Evolutionary conservation across 2,113 vertebrate genomes (phyloP).

Genomic region (Ploceus nigricollis): DNA sequence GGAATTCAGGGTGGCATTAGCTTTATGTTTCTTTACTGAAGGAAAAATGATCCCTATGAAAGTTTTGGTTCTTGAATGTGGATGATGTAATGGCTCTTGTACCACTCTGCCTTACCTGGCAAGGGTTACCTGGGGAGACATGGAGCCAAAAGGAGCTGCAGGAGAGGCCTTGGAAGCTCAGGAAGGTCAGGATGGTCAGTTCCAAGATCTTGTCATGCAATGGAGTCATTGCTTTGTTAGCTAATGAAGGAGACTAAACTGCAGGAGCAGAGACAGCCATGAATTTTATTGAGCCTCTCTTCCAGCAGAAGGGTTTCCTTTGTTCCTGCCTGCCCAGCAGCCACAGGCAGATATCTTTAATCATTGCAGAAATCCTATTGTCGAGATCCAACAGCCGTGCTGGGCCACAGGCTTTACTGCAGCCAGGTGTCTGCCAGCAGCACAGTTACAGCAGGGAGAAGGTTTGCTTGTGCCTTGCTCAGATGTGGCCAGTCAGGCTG

Average conservation of each 20-base stretch:
- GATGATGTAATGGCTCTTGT: not conserved
- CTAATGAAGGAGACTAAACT: not conserved
- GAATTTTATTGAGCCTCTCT: not conserved
- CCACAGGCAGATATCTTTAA: constrained; percentile 14
- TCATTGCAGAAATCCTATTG: not conserved
- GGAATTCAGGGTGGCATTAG: not conserved
- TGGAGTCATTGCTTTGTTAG: not conserved
- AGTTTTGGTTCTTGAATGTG: not conserved
- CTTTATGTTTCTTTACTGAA: not conserved
- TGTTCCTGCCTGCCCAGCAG: not conserved
- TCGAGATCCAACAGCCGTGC: not conserved
- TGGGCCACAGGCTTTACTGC: not conserved
- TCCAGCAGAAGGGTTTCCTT: not conserved
- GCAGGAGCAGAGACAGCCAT: not conserved
- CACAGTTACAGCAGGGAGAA: not conserved
- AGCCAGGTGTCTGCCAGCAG: not conserved
- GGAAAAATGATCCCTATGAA: not conserved
- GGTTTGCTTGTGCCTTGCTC: not conserved
- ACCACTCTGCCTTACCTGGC: not conserved
- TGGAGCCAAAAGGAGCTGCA: not conserved
- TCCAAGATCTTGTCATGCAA: not conserved
- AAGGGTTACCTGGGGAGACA: not conserved
- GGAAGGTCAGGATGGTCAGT: not conserved
- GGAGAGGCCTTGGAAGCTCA: not conserved
- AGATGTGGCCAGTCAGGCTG: not conserved